Base-by-base conservation (phyloP, 2,113 vertebrate genomes). In the Alosa alosa region DNA sequence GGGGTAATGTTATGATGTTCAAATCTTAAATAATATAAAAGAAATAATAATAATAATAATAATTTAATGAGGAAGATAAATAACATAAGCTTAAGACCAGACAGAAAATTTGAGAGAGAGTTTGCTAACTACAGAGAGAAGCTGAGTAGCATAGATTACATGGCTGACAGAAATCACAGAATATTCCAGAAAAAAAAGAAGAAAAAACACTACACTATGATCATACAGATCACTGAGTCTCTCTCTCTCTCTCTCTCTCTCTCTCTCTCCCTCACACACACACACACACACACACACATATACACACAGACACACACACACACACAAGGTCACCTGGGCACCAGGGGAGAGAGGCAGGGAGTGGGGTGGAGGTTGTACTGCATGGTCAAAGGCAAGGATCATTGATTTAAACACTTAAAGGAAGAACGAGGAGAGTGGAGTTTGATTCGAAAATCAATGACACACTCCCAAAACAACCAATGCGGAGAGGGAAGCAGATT, bases 331-430 rank as follows among this genome's bases (percentile, higher is more conserved):
- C 90, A 89, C 87, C 89, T 39, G 72, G 72, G 87, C 90, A 88
- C 88, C 84, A 87, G 82, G 81, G 20, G 87, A 85, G 90, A 88
- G 84, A 75, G 31, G 31, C 36, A 17, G 72, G 25, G 72, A 36
- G 84, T 55, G 84, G 84, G 60, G 2, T 41, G 87, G 55, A 89
- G 87, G 87, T 92, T 90, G 93, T 91, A 93, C 93, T 93, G 92
- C 92, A 90, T 89, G 93, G 93, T 92, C 92, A 93, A 89, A 94
- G 89, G 88, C 92, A 92, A 89, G 88, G 90, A 92, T 91, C 91
- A 94, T 95, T 91, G 93, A 95, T 94, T 94, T 93, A 88, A 92
- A 91, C 92, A 91, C 92, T 92, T 94, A 94, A 91, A 91, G 72
- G 90, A 94, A 94, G 93, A 92, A 94, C 94, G 92, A 94, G 93